Evolutionary conservation across 2,888 invertebrate genomes (phyloP).

Genomic region (Limnephilus rhombicus): DNA sequence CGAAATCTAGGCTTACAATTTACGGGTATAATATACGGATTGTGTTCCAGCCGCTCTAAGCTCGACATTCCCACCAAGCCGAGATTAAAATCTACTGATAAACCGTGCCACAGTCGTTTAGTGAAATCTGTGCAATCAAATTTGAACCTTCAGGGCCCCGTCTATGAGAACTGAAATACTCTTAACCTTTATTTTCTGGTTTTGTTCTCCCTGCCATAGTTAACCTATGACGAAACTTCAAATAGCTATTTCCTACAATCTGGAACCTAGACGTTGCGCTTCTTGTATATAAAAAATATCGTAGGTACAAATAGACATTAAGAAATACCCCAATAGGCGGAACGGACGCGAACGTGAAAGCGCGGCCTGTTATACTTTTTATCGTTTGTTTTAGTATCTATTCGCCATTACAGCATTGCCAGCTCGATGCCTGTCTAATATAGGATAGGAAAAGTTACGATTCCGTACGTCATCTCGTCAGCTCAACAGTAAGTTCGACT

Average conservation of each 20-base stretch:
- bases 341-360: constrained; percentile 53
- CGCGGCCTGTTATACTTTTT: constrained; percentile 53
- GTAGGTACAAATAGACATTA: not conserved
- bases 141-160: constrained; percentile 41
- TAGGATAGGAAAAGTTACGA: not conserved
- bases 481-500: not conserved
- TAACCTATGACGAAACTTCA: constrained; percentile 48
- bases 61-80: too few species aligned
- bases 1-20: too few species aligned
- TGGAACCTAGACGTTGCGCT: constrained; percentile 38
- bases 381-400: constrained; percentile 41
- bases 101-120: not conserved
- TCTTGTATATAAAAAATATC: constrained; percentile 25
- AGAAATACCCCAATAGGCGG: constrained; percentile 49
- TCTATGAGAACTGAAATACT: constrained; percentile 8
- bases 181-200: constrained; percentile 15
- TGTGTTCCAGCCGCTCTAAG: too few species aligned
- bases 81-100: too few species aligned
- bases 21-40: too few species aligned
- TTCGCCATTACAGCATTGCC: constrained; percentile 50
- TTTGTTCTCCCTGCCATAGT: constrained; percentile 39
- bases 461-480: too few species aligned
- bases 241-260: constrained; percentile 48
- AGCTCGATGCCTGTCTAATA: constrained; percentile 46
- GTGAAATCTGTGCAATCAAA: constrained; percentile 30